Base-by-base conservation (phyloP, 1,140 invertebrate genomes). In the Aphelenchoides besseyi region DNA sequence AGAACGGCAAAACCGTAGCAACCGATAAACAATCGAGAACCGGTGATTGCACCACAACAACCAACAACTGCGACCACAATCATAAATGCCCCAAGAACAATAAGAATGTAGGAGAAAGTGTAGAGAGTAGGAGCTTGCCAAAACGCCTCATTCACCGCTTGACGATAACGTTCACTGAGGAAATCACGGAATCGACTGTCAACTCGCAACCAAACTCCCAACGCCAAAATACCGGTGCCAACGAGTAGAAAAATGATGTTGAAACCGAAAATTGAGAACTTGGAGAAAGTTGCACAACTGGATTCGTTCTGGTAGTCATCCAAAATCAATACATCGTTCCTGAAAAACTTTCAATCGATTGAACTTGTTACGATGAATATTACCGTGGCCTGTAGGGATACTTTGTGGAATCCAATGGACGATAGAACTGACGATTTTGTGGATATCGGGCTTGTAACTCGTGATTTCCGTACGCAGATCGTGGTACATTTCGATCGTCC, bases 101-200 rank as follows among this genome's bases (percentile, higher is more conserved):
- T 83, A 1, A 83, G 61, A 69, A 83, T 82, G 64, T 83, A 83
- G 9, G 81, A 83, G 48, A 83, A 83, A 9, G 76, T 67, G 61
- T 79, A 82, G 9, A 83, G 62, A 3, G 82, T 83, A 0, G 82
- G 82, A 0, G 82, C 82, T 57, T 84, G 75, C 82, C 82, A 83
- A 64, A 83, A 83, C 1, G 82, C 82, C 35, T 84, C 82, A 52
- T 83, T 57, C 8, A 83, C 82, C 16, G 74, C 82, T 68, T 83
- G 82, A 1, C 82, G 75, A 63, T 83, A 83, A 30, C 82, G 72
- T 36, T 83, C 82, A 70, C 82, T 84, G 5, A 83, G 61, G 63
- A 83, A 83, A 32, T 84, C 81, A 23, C 82, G 71, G 66, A 83
- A 83, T 53, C 83, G 70, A 54, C 81, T 83, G 74, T 83, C 82